Conservation (phyloP, 2,888 invertebrate species). For the Noctua comes region DNA sequence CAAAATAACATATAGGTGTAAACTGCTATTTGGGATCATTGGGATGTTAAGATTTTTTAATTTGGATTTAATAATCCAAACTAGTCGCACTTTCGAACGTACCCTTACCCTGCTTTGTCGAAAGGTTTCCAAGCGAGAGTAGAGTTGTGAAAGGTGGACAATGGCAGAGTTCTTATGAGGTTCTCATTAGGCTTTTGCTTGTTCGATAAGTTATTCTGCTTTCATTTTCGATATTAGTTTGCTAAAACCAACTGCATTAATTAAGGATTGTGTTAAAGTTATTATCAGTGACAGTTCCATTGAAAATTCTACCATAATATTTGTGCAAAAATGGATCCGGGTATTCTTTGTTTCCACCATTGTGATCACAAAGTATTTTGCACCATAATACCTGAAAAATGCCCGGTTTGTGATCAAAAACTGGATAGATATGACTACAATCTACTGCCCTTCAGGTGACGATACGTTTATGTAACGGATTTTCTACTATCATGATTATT, state of each 20-base stretch:
- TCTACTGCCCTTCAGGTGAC: slow-evolving; percentile 94
- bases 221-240: slow-evolving; percentile 68
- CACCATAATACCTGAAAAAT: slow-evolving; percentile 93
- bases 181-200: slow-evolving; percentile 79
- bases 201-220: slow-evolving; percentile 72
- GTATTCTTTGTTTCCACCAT: slow-evolving; percentile 97
- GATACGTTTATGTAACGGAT: slow-evolving; percentile 50
- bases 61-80: neutral
- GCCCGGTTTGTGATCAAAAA: slow-evolving; percentile 93
- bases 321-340: slow-evolving; percentile 92
- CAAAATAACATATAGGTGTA: neutral
- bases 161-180: slow-evolving; percentile 70
- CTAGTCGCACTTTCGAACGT: slow-evolving; percentile 36
- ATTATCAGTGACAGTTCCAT: slow-evolving; percentile 72
- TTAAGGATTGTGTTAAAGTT: slow-evolving; percentile 54
- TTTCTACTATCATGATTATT: slow-evolving; percentile 41
- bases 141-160: slow-evolving; percentile 78
- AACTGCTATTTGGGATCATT: neutral
- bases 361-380: slow-evolving; percentile 96
- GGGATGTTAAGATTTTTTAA: neutral
- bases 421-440: slow-evolving; percentile 91
- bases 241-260: slow-evolving; percentile 64
- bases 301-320: slow-evolving; percentile 73
- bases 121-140: slow-evolving; percentile 45
- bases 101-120: slow-evolving; percentile 37